Evolutionary conservation across 1,140 invertebrate species (phyloP), one percentile per base, ranked within the genome.

Genomic region (Yoshiicerus persimilis): DNA sequence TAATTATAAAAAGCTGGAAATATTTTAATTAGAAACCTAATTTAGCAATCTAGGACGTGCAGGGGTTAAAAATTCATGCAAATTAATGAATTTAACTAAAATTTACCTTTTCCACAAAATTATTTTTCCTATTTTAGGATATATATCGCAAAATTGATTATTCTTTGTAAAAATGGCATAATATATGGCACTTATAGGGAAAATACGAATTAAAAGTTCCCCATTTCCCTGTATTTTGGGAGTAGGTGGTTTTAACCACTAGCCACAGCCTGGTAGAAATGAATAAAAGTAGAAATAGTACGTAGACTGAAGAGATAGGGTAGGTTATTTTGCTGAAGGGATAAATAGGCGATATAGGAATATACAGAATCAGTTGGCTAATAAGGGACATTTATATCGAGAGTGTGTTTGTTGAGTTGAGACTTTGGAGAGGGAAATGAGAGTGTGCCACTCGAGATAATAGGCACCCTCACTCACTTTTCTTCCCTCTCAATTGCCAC

Each of bases 401-500:
- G 27, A 70, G 13, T 20, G 27, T 27, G 64, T 27, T 27, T 27
- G 64, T 70, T 30, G 16, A 27, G 47, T n/a, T 56, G 13, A 16
- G 47, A 16, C 13, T 56, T 56, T 56, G 47, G 75, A 34, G 5
- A 20, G 34, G 75, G 34, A 36, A 80, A 80, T 80, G 75, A 80
- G 75, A 80, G 75, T 80, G 34, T 77, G 70, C 27, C 70, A 77
- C 70, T 77, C 70, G 30, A 77, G 75, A 80, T 80, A 77, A 80
- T 80, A 80, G 75, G 27, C 75, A 80, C 75, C 75, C 75, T 80
- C 75, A 32, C 3, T n/a, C 11, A 10, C 34, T n/a, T 32, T 16
- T 38, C 34, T n/a, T 32, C 75, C 16, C 4, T 36, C 20, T 6
- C 75, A 32, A 32, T 11, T 10, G 30, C 27, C 30, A 70, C 23